Base-by-base conservation (phyloP, 2,797 vertebrate species). In the Scolopax bukidnonensis region DNA sequence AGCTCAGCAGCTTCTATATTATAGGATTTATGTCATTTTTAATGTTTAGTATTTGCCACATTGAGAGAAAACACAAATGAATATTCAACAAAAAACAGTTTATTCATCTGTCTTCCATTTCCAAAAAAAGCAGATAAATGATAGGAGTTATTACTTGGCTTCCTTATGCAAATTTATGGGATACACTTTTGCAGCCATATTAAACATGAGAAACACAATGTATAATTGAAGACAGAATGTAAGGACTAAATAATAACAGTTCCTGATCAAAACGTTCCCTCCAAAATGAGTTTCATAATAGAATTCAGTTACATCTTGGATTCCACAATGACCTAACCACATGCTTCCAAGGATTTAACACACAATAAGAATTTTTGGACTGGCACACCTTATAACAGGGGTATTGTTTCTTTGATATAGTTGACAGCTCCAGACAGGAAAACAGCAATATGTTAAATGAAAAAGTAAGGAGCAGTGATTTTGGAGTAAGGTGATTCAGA, bases 351-450 rank as follows among this genome's bases (percentile, higher is more conserved):
- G 41, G 24, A 51, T 47, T 77, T 28, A 30, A 61, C 4, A 27
- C 4, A 21, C 45, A 1, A 17, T 8, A 41, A 43, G 47, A 63
- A 40, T 47, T 68, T 81, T n/a, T 48, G 36, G 64, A 30, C 28
- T 12, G 9, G 24, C 0, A 0, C 1, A 10, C 5, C 23, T 88
- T 24, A 5, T 12, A 57, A 50, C 9, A 30, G 23, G 18, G 3
- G 40, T 36, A 36, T 36, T 40, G 16, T 1, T 40, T 61, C 33
- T 81, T 23, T 15, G 13, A 0, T 9, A 27, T 1, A 38, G 47
- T 4, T 64, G 47, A 53, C 12, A 65, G 48, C 27, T 85, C 21
- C 74, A 90, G 48, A 12, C 36, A 85, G 64, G 64, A 65, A 24
- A 71, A n/a, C 7, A 61, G 6, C 21, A 78, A 7, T 0, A 32